Percentiles rank a stretch among this genome's conserved stretches.
phyloP scores from a whole-genome alignment of 1,140 invertebrate genomes.

The Ceratina australensis region DNA sequence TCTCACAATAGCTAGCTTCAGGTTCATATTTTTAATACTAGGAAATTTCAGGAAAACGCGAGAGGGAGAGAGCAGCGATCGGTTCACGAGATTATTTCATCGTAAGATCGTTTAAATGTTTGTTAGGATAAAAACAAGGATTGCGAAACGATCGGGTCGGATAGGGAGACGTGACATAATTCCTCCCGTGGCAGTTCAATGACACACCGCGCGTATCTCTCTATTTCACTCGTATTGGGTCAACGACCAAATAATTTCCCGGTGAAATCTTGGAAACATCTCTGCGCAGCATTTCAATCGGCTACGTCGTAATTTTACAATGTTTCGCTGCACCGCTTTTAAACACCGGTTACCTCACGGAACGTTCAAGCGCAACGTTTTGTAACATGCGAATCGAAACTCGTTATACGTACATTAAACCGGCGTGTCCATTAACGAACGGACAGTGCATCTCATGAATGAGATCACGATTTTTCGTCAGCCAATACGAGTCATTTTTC shows the following conservation, averaged over 20 bases:
- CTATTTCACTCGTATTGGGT: conserved; percentile 29
- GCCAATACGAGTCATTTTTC: too few relatives aligned
- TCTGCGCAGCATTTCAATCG: conserved; percentile 14
- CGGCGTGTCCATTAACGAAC: too few relatives aligned
- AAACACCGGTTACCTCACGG: too few relatives aligned
- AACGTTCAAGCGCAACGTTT: background rate
- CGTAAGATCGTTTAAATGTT: too few relatives aligned
- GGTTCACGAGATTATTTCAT: too few relatives aligned
- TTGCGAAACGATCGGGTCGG: background rate
- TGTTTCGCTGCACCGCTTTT: background rate
- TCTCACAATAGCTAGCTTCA: background rate
- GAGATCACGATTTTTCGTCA: too few relatives aligned
- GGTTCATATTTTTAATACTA: background rate
- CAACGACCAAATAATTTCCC: conserved; percentile 39
- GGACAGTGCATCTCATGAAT: too few relatives aligned
- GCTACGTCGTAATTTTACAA: background rate
- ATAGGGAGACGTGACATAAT: conserved; percentile 23
- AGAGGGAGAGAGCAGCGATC: too few relatives aligned
- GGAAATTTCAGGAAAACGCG: too few relatives aligned
- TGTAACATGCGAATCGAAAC: too few relatives aligned
- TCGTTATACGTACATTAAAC: background rate
- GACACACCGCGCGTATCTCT: conserved; percentile 21
- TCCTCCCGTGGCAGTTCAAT: conserved; percentile 23
- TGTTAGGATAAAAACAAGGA: too few relatives aligned
- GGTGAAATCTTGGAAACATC: conserved; percentile 34